Evolutionary conservation across 92 coral and sea anemone species (phyloP).

Genomic region (Isaurus tuberculatus): DNA sequence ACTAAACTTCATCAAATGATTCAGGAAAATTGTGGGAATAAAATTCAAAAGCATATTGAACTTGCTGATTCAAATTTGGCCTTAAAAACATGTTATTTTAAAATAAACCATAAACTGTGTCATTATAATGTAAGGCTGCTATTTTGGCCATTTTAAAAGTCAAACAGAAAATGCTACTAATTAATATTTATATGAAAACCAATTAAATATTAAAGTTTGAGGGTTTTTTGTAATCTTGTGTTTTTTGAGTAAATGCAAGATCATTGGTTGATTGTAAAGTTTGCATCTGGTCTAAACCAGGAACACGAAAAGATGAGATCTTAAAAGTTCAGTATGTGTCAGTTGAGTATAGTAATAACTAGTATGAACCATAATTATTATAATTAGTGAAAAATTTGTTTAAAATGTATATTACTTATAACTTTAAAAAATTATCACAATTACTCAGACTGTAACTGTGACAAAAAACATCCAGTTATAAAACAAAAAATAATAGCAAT

Average conservation of each 20-base stretch:
- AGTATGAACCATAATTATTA: too few relatives aligned
- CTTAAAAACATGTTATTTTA: neutral
- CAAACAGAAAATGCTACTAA: conserved; percentile 13
- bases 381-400: too few relatives aligned
- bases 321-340: too few relatives aligned
- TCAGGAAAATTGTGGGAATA: neutral
- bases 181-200: conserved; percentile 4
- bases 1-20: neutral
- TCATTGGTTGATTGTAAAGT: too few relatives aligned
- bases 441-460: too few relatives aligned
- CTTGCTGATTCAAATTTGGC: neutral
- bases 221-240: neutral
- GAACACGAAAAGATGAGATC: too few relatives aligned
- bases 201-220: conserved; percentile 11
- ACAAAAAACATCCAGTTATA: too few relatives aligned
- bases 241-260: neutral
- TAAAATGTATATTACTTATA: too few relatives aligned
- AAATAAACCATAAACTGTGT: neutral
- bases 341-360: too few relatives aligned
- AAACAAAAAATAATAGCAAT: too few relatives aligned
- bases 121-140: neutral
- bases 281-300: too few relatives aligned
- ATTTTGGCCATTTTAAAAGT: conserved; percentile 8
- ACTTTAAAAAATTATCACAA: too few relatives aligned
- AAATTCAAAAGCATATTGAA: neutral